Evolutionary conservation across 2,113 vertebrate species (phyloP), one percentile per base, ranked within the genome.

Genomic region (Psittacus erithacus): DNA sequence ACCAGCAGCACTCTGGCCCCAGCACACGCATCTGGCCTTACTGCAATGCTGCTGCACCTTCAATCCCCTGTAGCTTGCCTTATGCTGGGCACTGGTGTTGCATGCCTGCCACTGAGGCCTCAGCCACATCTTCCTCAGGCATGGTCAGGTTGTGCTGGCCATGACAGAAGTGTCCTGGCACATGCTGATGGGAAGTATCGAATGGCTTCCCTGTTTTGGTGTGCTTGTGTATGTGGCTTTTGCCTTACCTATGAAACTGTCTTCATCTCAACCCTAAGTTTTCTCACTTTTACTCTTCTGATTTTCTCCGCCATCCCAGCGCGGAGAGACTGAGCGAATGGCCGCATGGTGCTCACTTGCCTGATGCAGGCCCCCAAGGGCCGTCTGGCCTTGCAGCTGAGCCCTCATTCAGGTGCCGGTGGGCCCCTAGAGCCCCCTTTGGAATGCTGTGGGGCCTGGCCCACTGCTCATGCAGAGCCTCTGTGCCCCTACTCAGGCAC

Each of bases 71-170:
- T 17, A 5, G 3, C 15, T 24, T 35, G 12, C 11, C 46, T 10
- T 16, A 7, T 19, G 38, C 46, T 63, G 5, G 1, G 16, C 38
- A 24, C 29, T 8, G 2, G 31, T 35, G 31, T 52, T 52, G 35
- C 31, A 44, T 1, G 1, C 35, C 29, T n/a, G 24, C 41, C 67
- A 62, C 6, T 0, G 2, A 23, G 15, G 24, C 29, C 19, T 43
- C 1, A 1, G 31, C 19, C 6, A 1, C 28, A 13, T 24, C 55
- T 83, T 63, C 46, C 19, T 25, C 33, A 20, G 31, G 14, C 38
- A 13, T 4, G 1, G 0, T 13, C 38, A 38, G 59, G 13, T 64
- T n/a, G 31, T 5, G 11, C 31, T 57, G 19, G 17, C 53, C 18
- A 6, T 57, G 53, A 31, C 55, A 57, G 55, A n/a, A 11, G 31